Percentiles rank a stretch among this genome's conserved stretches.
Conservation (phyloP, 1,140 invertebrate species). For the Sycophaga agraensis region DNA sequence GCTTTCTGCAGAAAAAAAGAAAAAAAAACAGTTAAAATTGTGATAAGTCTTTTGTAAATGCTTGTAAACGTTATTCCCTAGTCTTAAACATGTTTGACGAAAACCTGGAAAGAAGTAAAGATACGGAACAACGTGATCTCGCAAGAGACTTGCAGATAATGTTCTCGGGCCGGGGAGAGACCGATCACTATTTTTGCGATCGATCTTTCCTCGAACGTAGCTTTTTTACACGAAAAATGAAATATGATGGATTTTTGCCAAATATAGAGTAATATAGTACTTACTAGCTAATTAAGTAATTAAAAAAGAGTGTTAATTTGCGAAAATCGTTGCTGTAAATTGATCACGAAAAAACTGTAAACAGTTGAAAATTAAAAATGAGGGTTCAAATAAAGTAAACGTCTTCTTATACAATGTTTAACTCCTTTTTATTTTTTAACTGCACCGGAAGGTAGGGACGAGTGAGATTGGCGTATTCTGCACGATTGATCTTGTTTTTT, state of each 20-base stretch:
- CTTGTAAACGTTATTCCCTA: constrained; percentile 58
- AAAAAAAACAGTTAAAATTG: constrained; percentile 51
- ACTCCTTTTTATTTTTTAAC: constrained; percentile 16
- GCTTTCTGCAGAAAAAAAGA: constrained; percentile 43
- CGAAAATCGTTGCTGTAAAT: constrained; percentile 13
- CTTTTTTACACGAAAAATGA: constrained; percentile 56
- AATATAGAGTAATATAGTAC: constrained; percentile 56
- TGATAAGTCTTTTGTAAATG: constrained; percentile 61
- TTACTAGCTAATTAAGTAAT: constrained; percentile 39
- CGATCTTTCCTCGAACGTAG: constrained; percentile 49
- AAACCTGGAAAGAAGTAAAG: constrained; percentile 37
- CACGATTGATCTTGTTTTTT: too few species aligned
- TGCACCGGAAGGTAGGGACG: background rate
- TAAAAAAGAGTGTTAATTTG: constrained; percentile 21
- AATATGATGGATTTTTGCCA: constrained; percentile 52
- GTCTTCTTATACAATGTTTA: background rate
- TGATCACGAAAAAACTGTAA: constrained; percentile 8
- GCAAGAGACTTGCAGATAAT: background rate
- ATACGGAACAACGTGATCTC: constrained; percentile 4
- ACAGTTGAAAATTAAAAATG: constrained; percentile 8
- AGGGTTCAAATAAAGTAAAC: constrained; percentile 6
- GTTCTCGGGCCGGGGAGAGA: constrained; percentile 10
- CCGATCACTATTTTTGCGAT: constrained; percentile 31
- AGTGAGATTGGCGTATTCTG: background rate
- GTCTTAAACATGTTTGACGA: constrained; percentile 45